Evolutionary conservation across 2,797 vertebrate genomes (phyloP).

Genomic region (Chelonia mydas): DNA sequence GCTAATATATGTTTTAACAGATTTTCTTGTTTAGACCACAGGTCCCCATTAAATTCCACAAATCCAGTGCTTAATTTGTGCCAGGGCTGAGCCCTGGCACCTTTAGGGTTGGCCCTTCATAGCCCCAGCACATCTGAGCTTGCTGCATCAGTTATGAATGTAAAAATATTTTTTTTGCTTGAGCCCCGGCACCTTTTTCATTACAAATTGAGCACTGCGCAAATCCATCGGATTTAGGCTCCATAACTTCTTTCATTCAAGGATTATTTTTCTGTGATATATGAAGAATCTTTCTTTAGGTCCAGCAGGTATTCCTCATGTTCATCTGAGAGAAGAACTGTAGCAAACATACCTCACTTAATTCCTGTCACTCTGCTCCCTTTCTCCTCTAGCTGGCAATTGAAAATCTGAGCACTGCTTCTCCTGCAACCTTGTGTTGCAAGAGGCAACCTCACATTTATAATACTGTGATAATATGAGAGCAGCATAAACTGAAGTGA

Average conservation of each 20-base stretch:
- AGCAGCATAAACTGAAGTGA: slow-evolving; percentile 23
- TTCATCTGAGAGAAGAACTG: slow-evolving; percentile 29
- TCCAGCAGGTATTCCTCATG: slow-evolving; percentile 10
- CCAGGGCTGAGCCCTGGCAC: too few relatives aligned
- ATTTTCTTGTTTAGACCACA: background rate
- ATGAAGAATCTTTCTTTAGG: background rate
- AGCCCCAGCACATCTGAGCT: too few relatives aligned
- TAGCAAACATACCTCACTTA: slow-evolving; percentile 46
- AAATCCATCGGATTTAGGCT: background rate
- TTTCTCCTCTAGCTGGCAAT: slow-evolving; percentile 54
- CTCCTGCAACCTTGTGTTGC: slow-evolving; percentile 13
- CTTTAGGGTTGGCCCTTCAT: too few relatives aligned
- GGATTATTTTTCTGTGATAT: slow-evolving; percentile 13
- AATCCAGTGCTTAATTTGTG: background rate
- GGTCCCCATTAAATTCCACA: background rate
- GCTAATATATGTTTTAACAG: accelerated
- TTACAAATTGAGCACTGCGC: background rate
- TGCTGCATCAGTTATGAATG: too few relatives aligned
- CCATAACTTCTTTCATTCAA: background rate
- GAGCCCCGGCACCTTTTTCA: too few relatives aligned
- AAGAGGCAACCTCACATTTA: slow-evolving; percentile 29
- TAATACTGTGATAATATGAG: slow-evolving; percentile 12
- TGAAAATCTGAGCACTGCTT: slow-evolving; percentile 44
- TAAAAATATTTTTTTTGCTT: too few relatives aligned
- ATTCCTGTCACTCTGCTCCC: slow-evolving; percentile 36